These are phyloP conservation scores for Aricia artaxerxes DNA, from an alignment of 2,888 invertebrate species.

Conservation along the genomic window DNA sequence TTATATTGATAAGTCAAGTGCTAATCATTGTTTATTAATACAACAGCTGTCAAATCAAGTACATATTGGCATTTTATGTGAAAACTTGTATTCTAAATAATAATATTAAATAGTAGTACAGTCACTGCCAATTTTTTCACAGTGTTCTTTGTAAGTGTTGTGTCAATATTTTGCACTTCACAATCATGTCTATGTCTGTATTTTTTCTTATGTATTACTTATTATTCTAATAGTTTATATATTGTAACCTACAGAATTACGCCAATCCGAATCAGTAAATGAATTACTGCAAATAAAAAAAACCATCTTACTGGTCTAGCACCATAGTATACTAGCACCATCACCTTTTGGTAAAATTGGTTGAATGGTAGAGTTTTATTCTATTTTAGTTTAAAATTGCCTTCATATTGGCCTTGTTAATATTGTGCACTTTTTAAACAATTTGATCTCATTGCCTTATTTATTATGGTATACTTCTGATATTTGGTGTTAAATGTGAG, in stretches of 20 bases:
- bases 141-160: neutral
- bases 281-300: neutral
- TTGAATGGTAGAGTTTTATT: neutral
- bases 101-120: neutral
- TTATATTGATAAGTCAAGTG: no score
- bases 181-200: neutral
- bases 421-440: neutral
- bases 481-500: neutral
- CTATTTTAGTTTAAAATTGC: neutral
- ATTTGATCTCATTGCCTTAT: constrained; percentile 8
- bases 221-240: neutral
- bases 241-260: neutral
- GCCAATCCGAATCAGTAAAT: neutral
- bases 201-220: neutral
- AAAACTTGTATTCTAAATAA: neutral
- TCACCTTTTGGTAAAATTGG: neutral
- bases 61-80: neutral
- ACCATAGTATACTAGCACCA: neutral
- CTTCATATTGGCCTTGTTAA: neutral
- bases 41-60: neutral
- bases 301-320: neutral
- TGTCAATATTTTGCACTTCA: neutral
- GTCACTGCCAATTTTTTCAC: constrained; percentile 19
- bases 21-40: no score
- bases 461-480: neutral